A percentile compares a stretch with the other conserved stretches of the same genome.
phyloP scores from a whole-genome alignment of 2,888 invertebrate genomes.

The Drosophila meridionalis region DNA sequence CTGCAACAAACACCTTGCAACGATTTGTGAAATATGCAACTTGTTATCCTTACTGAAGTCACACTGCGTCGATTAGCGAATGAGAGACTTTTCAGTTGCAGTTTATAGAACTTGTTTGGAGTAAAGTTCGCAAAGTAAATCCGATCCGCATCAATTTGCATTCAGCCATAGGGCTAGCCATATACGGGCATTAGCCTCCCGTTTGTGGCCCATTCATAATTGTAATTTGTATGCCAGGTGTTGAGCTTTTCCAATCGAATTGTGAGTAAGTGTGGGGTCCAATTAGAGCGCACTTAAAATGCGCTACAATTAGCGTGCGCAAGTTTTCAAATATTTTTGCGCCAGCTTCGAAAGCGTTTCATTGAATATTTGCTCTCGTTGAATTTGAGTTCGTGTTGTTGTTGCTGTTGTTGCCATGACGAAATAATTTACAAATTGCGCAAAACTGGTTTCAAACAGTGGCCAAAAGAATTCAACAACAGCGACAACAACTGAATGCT shows the following conservation, averaged over 20 bases:
- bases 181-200: neutral
- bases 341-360: conserved; percentile 20
- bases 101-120: neutral
- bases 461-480: conserved; percentile 31
- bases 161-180: neutral
- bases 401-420: conserved; percentile 56
- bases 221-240: conserved; percentile 28
- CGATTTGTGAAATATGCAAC: neutral
- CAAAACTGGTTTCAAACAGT: conserved; percentile 59
- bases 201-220: conserved; percentile 1
- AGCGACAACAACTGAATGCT: conserved; percentile 43
- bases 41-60: conserved; percentile 2
- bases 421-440: conserved; percentile 74
- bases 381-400: conserved; percentile 24
- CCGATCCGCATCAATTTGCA: neutral
- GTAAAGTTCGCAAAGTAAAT: neutral
- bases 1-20: conserved; percentile 20
- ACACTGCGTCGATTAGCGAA: neutral
- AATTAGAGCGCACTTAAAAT: conserved; percentile 65
- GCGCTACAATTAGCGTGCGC: conserved; percentile 50
- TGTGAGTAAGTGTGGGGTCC: conserved; percentile 23
- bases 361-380: conserved; percentile 23
- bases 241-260: conserved; percentile 54
- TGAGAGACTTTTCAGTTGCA: neutral
- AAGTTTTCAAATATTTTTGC: conserved; percentile 45